Conservation (phyloP, 2,888 invertebrate species). For the Drosophila helvetica region DNA sequence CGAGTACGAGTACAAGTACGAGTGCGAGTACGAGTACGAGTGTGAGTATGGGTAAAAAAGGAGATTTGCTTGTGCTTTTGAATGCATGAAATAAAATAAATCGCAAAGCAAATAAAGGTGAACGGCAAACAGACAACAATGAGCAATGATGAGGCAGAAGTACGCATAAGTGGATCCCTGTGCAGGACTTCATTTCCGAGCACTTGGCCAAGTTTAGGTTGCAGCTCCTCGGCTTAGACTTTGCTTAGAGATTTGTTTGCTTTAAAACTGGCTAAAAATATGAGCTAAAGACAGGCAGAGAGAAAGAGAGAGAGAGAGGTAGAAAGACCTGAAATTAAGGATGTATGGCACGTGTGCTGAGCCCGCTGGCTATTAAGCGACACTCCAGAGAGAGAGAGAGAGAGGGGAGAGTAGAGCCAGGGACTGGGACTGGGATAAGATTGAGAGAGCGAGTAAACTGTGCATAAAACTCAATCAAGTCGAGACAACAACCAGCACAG, state of each 20-base stretch:
- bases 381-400: slow-evolving; percentile 31
- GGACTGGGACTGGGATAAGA: slow-evolving; percentile 17
- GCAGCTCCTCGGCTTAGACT: neutral
- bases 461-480: slow-evolving; percentile 79
- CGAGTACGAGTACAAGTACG: neutral
- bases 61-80: slow-evolving; percentile 60
- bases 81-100: slow-evolving; percentile 61
- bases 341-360: slow-evolving; percentile 70
- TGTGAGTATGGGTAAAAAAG: slow-evolving; percentile 23
- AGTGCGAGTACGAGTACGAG: neutral
- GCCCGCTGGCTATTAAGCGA: slow-evolving; percentile 69
- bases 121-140: slow-evolving; percentile 56
- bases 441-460: slow-evolving; percentile 58
- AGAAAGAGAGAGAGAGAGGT: too few species aligned
- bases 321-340: slow-evolving; percentile 57
- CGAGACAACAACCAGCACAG: slow-evolving; percentile 62
- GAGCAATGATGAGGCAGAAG: slow-evolving; percentile 56
- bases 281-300: neutral
- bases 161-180: slow-evolving; percentile 43
- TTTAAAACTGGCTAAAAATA: slow-evolving; percentile 35
- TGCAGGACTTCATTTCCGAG: slow-evolving; percentile 28
- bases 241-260: slow-evolving; percentile 18
- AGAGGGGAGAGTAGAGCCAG: neutral
- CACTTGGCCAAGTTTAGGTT: slow-evolving; percentile 43
- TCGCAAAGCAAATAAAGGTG: slow-evolving; percentile 65